These are phyloP conservation scores for Oxycera nigricornis DNA, from an alignment of 2,888 invertebrate genomes.

Conservation along the genomic window DNA sequence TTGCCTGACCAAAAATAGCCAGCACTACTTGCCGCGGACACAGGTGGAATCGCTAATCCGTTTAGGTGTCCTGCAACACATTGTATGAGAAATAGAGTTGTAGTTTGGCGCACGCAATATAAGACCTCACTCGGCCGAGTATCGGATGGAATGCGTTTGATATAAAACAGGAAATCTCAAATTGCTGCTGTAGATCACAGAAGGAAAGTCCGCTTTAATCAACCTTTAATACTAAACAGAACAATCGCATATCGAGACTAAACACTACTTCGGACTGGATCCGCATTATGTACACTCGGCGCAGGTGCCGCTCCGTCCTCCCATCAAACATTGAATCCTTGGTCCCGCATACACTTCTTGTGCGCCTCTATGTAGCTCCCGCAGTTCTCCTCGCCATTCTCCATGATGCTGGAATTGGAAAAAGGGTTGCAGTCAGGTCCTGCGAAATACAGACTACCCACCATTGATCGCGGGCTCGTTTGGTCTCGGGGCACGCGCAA, in stretches of 20 bases:
- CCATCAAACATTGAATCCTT: constrained; percentile 91
- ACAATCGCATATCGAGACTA: neutral
- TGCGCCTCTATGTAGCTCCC: constrained; percentile 91
- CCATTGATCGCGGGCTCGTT: constrained; percentile 89
- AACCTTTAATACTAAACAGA: neutral
- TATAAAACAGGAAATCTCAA: too few species aligned
- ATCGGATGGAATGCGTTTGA: too few species aligned
- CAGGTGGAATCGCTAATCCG: constrained; percentile 90
- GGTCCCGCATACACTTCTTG: constrained; percentile 92
- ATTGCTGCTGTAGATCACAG: too few species aligned
- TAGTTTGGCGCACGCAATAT: neutral
- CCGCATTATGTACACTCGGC: constrained; percentile 15
- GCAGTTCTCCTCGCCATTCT: constrained; percentile 92
- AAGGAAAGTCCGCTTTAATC: too few species aligned
- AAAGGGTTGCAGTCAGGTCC: neutral
- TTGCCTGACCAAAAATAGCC: constrained; percentile 86
- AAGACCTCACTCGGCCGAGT: too few species aligned
- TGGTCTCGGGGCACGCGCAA: constrained; percentile 97
- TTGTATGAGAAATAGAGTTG: constrained; percentile 52
- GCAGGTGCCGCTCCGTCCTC: neutral
- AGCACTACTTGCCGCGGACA: constrained; percentile 86
- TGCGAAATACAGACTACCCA: constrained; percentile 61
- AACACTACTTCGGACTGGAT: constrained; percentile 23
- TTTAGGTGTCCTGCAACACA: constrained; percentile 86
- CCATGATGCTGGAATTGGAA: constrained; percentile 78